Conservation (phyloP, 2,888 invertebrate species). For the Acrobasis consociella region DNA sequence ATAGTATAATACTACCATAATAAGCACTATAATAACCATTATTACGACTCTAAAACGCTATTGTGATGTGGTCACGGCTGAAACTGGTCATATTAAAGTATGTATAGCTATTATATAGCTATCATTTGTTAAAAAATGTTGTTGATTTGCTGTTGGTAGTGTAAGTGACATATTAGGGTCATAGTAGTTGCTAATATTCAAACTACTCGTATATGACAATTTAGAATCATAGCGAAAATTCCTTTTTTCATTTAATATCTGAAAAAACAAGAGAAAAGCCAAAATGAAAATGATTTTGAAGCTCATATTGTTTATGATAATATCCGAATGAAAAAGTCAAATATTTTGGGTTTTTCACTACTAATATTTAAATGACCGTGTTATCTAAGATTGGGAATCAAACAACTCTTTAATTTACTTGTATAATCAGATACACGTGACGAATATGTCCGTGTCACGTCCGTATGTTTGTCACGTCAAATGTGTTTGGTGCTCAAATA, state of each 20-base stretch:
- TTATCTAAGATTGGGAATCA: conserved; percentile 8
- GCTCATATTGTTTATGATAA: too few relatives aligned
- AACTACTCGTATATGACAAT: too few relatives aligned
- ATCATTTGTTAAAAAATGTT: background rate
- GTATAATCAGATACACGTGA: background rate
- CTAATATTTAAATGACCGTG: background rate
- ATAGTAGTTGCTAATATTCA: background rate
- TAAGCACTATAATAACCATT: conserved; percentile 32
- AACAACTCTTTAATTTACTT: conserved; percentile 1
- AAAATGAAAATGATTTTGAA: too few relatives aligned
- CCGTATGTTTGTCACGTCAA: background rate
- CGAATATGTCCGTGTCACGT: too few relatives aligned
- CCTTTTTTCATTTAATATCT: too few relatives aligned
- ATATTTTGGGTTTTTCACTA: too few relatives aligned
- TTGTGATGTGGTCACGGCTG: conserved; percentile 29
- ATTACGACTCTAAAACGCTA: conserved; percentile 31
- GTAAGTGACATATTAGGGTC: background rate
- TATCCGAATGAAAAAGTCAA: too few relatives aligned
- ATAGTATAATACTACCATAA: conserved; percentile 30
- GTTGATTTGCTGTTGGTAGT: too few relatives aligned
- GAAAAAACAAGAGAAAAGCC: too few relatives aligned
- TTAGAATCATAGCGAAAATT: too few relatives aligned
- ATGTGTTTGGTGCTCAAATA: conserved; percentile 4
- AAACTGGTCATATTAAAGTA: conserved; percentile 25
- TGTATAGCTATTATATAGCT: background rate